Percentiles rank a stretch among this genome's conserved stretches.
These are phyloP conservation scores for Myocastor coypus DNA, from an alignment of 2,113 vertebrate species.

Conservation along the genomic window DNA sequence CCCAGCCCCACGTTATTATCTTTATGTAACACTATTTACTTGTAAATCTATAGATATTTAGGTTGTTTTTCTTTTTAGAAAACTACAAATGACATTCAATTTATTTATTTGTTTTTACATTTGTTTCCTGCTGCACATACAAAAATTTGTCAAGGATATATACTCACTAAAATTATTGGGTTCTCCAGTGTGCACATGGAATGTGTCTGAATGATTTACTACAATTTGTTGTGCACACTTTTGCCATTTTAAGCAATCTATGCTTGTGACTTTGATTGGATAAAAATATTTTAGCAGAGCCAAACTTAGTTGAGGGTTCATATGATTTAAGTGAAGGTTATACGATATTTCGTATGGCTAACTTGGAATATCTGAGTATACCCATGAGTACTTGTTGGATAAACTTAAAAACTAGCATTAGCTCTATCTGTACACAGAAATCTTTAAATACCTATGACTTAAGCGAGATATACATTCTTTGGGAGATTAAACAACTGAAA, in stretches of 20 bases:
- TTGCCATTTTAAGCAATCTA: constrained; percentile 38
- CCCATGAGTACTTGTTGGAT: neutral
- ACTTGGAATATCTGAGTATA: constrained; percentile 2
- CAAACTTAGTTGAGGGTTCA: constrained; percentile 12
- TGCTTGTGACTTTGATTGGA: constrained; percentile 10
- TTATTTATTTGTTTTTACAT: neutral
- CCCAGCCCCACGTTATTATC: neutral
- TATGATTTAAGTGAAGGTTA: constrained; percentile 45
- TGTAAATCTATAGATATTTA: neutral
- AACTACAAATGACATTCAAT: neutral
- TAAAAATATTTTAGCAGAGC: constrained; percentile 24
- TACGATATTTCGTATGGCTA: neutral
- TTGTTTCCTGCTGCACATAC: neutral
- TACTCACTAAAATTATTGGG: neutral
- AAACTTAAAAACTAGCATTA: constrained; percentile 19
- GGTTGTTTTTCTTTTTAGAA: neutral
- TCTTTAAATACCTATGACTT: neutral
- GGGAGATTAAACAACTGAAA: neutral
- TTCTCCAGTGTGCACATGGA: neutral
- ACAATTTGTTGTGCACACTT: constrained; percentile 5
- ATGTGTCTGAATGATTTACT: constrained; percentile 2
- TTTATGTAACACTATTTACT: neutral
- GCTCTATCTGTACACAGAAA: neutral
- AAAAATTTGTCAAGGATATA: neutral
- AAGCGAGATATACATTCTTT: neutral